Evolutionary conservation across 2,797 vertebrate genomes (phyloP), one percentile per base, ranked within the genome.

Genomic region (Tragelaphus oryx): DNA sequence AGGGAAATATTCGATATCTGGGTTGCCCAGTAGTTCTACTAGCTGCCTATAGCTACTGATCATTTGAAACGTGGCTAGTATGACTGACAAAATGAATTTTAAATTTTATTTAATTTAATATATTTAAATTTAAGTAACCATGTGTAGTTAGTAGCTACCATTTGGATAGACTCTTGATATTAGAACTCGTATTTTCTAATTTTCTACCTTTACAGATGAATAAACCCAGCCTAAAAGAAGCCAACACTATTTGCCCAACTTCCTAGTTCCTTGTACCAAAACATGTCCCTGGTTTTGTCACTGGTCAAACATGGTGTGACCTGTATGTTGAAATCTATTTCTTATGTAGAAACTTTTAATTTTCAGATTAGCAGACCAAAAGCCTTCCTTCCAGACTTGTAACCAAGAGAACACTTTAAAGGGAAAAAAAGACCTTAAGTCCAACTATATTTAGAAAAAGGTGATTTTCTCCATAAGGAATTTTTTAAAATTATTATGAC

Each of bases 361-460:
- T 93, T 94, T 88, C 87, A 83, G 52, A 71, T 6, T 6, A 65
- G 44, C 46, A 74, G 16, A 71, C 17, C 50, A 57, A 78, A 89
- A 52, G 37, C 3, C 54, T 75, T 74, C 20, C 20, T 71, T 90
- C 33, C 12, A 94, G 46, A 82, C 6, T 6, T 65, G 46, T 30
- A 76, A 82, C 9, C 55, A 83, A 82, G 82, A 89, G 89, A n/a
- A 85, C n/a, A 55, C 26, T 65, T 62, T 30, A 8, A 59, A 26
- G 33, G 5, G 3, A 1, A 22, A 20, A 16, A 59, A 60, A 54
- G 46, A 87, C 4, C 26, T n/a, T 74, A 94, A 96, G 48, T 78
- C 33, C 57, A 52, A 33, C 71, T 95, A 50, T 92, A 87, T 82
- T 93, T 79, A 82, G 92, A 84, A 91, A 97, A 96, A 62, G 83